Evolutionary conservation across 2,797 vertebrate genomes (phyloP).

Genomic region (Eupleurogrammus muticus): DNA sequence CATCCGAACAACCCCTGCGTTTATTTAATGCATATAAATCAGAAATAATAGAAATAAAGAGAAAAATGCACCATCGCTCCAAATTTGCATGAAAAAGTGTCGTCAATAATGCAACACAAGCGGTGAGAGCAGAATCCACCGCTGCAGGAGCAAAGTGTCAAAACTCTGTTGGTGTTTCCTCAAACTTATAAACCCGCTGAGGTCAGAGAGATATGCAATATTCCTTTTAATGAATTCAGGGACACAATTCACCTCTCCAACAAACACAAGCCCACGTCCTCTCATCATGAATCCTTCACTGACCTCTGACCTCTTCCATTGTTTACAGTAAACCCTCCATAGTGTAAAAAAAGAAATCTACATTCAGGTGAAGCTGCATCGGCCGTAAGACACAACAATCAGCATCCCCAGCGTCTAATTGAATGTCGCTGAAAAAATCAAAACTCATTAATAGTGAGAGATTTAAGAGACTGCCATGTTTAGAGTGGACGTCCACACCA

Average conservation of each 20-base stretch:
- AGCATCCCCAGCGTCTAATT: slow-evolving; percentile 13
- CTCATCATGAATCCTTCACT: neutral
- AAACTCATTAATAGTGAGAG: slow-evolving; percentile 19
- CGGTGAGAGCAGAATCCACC: neutral
- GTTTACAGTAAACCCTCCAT: neutral
- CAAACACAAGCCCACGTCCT: neutral
- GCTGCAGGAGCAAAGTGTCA: slow-evolving; percentile 4
- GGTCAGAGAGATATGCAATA: neutral
- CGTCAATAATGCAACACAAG: neutral
- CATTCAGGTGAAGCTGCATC: slow-evolving; percentile 14
- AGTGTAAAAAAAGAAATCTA: slow-evolving; percentile 30
- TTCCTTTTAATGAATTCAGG: slow-evolving; percentile 8
- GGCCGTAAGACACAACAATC: slow-evolving; percentile 10
- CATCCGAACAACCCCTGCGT: neutral
- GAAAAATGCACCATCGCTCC: neutral
- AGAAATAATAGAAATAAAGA: no score
- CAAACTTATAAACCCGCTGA: slow-evolving; percentile 1
- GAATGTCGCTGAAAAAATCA: slow-evolving; percentile 35
- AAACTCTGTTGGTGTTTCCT: neutral
- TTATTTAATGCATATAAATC: neutral
- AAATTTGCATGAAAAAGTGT: slow-evolving; percentile 16
- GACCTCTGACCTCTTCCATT: slow-evolving; percentile 9
- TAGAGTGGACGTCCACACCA: neutral
- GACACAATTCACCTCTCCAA: neutral
- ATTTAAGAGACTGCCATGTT: slow-evolving; percentile 4